Conservation (phyloP, 23 tunicate genomes). For the Trididemnum miniatum region DNA sequence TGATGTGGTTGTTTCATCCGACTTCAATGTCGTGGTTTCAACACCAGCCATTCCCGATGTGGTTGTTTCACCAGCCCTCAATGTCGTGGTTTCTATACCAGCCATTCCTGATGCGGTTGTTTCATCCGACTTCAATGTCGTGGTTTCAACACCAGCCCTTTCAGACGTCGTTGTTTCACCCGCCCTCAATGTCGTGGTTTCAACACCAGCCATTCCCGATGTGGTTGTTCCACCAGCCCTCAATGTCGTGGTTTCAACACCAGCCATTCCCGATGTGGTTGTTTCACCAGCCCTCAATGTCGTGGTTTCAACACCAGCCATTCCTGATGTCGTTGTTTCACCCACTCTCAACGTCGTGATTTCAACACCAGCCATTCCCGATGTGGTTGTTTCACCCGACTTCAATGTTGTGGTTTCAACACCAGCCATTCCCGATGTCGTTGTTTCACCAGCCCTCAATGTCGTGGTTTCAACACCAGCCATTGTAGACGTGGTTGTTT, state of each 20-base stretch:
- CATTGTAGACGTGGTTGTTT: no score
- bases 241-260: constrained; percentile 26
- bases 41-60: neutral
- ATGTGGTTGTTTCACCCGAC: constrained; percentile 21
- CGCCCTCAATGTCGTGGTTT: constrained; percentile 20
- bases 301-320: constrained; percentile 20
- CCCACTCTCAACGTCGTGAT: constrained; percentile 5
- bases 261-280: constrained; percentile 7
- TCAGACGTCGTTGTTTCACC: constrained; percentile 16
- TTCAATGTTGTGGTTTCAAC: constrained; percentile 14
- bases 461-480: no score
- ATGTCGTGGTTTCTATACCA: neutral
- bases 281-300: constrained; percentile 25
- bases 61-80: neutral
- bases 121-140: neutral
- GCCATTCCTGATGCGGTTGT: constrained; percentile 17
- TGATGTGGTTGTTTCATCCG: constrained; percentile 9
- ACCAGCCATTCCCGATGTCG: neutral
- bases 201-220: constrained; percentile 7
- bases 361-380: neutral
- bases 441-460: neutral
- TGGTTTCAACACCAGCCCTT: constrained; percentile 24
- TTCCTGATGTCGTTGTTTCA: constrained; percentile 22
- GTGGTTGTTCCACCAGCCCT: constrained; percentile 36
- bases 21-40: constrained; percentile 31